Evolutionary conservation across 2,113 vertebrate species (phyloP), one percentile per base, ranked within the genome.

Genomic region (Hippocampus abdominalis): DNA sequence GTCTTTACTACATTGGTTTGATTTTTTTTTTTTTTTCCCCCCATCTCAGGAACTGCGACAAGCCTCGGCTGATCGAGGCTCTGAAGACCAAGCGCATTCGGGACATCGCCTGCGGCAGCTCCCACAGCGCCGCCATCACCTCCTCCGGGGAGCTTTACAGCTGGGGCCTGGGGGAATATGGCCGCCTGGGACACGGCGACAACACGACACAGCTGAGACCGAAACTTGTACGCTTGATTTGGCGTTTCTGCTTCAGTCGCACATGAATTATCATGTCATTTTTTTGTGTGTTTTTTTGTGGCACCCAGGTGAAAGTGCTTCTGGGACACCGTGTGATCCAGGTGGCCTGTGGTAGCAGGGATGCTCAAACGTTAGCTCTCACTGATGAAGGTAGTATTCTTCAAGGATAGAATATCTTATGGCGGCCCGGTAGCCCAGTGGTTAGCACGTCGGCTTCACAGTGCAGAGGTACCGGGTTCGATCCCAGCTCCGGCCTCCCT

Each of bases 141-240:
- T 99, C 97, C 51, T 98, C 96, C 0, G 97, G 97, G 12, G 97
- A 99, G 23, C 90, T 99, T 48, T 99, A 99, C 69, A 95, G 96
- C 0, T 99, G 97, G 97, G 97, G 97, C 10, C 89, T 99, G 12
- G 97, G 97, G 11, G 97, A 99, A 69, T 99, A 99, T 20, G 97
- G 97, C 46, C 94, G 97, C 0, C 88, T 99, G 18, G 97, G 97
- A 42, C 97, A 99, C 1, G 97, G 97, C 3, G 97, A 99, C 87
- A 99, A 98, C 82, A 96, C 96, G 1, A 99, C 97, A 0, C 97
- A 99, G 71, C 93, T 99, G 61, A 94, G 97, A 78, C 97, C 97
- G 32, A 99, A 99, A 90, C 94, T 98, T 94, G 97, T 99, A 91
- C 72, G 81, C 71, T 16, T 40, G 25, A 64, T 23, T 13, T 65